These are phyloP conservation scores for Leptura quadrifasciata DNA, from an alignment of 2,888 invertebrate genomes.

Conservation along the genomic window DNA sequence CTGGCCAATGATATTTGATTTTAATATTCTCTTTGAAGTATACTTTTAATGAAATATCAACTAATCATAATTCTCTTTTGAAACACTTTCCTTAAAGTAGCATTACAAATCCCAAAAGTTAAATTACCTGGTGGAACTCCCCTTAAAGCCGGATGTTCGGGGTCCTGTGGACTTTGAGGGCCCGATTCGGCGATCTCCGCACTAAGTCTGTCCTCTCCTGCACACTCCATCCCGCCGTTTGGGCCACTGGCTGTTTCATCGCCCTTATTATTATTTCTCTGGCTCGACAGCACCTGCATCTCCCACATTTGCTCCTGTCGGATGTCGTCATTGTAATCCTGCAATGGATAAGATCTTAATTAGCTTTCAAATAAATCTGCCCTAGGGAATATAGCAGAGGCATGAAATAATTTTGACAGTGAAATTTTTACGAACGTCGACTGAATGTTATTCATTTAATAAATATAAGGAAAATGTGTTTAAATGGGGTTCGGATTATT, in stretches of 20 bases:
- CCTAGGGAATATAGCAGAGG: not conserved
- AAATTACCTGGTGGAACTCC: conserved; percentile 73
- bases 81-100: not conserved
- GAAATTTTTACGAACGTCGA: not conserved
- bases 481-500: not conserved
- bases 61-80: conserved; percentile 6
- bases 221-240: conserved; percentile 62
- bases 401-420: not conserved
- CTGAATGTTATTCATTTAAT: not conserved
- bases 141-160: conserved; percentile 80
- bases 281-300: conserved; percentile 82
- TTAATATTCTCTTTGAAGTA: not conserved
- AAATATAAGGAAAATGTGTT: not conserved
- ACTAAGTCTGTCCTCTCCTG: conserved; percentile 74
- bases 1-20: no score
- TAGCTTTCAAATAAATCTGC: conserved; percentile 12
- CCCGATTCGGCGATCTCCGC: conserved; percentile 64
- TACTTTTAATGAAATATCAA: not conserved
- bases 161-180: conserved; percentile 71
- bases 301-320: conserved; percentile 93
- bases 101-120: not conserved
- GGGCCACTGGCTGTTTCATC: conserved; percentile 65
- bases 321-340: conserved; percentile 95
- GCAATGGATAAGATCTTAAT: conserved; percentile 61
- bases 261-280: conserved; percentile 70